Evolutionary conservation across 2,113 vertebrate genomes (phyloP).

Genomic region (Tetraodon nigroviridis): DNA sequence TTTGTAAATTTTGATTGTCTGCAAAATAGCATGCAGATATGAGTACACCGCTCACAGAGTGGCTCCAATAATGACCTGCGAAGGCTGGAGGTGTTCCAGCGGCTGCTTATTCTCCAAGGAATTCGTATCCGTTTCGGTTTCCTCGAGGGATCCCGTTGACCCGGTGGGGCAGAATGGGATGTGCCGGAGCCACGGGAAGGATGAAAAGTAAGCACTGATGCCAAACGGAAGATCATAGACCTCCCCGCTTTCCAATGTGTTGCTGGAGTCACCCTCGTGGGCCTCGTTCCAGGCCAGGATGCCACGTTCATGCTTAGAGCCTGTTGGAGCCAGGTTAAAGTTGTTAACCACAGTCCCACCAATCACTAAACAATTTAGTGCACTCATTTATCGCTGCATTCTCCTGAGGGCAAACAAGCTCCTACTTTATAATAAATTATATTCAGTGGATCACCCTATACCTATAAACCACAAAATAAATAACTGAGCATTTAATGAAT

Average conservation of each 20-base stretch:
- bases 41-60: conserved; percentile 38
- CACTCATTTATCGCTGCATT: too few species aligned
- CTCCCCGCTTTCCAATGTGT: conserved; percentile 57
- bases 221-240: conserved; percentile 87
- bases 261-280: conserved; percentile 65
- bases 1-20: not conserved
- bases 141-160: not conserved
- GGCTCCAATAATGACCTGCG: conserved; percentile 54
- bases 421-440: not conserved
- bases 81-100: conserved; percentile 30
- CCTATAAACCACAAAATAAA: not conserved
- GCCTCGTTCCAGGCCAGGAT: conserved; percentile 81
- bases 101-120: conserved; percentile 46
- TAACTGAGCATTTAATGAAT: not conserved
- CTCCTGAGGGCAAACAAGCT: not conserved
- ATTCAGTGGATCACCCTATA: not conserved
- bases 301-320: conserved; percentile 84
- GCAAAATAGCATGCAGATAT: conserved; percentile 7
- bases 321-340: conserved; percentile 60
- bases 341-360: not conserved
- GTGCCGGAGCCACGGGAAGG: conserved; percentile 68
- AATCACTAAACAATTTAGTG: not conserved
- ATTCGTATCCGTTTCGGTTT: conserved; percentile 8
- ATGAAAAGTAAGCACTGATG: conserved; percentile 72
- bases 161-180: conserved; percentile 83